Percentiles rank a stretch among this genome's conserved stretches.
phyloP scores from a whole-genome alignment of 2,888 invertebrate genomes.

The Hyppa rectilinea region DNA sequence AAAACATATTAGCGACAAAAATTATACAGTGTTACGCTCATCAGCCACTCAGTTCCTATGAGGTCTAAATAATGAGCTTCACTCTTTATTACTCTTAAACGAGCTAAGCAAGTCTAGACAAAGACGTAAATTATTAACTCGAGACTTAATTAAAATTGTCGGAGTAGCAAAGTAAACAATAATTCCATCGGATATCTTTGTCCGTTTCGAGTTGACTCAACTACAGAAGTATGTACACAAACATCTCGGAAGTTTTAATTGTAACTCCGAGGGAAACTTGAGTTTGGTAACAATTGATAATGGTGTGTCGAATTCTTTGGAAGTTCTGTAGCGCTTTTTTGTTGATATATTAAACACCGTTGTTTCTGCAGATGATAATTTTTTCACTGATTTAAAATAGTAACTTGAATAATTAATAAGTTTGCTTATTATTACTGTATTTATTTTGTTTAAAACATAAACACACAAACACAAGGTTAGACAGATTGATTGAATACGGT shows the following conservation, averaged over 20 bases:
- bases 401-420: neutral
- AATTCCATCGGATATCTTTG: slow-evolving; percentile 55
- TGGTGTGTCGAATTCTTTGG: slow-evolving; percentile 25
- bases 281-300: slow-evolving; percentile 67
- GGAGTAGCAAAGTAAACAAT: slow-evolving; percentile 54
- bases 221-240: slow-evolving; percentile 62
- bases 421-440: no score
- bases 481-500: no score
- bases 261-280: slow-evolving; percentile 67
- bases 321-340: neutral
- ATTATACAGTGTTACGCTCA: neutral
- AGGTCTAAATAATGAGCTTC: neutral
- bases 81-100: slow-evolving; percentile 10
- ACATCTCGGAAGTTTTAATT: slow-evolving; percentile 73
- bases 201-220: slow-evolving; percentile 62
- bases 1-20: neutral
- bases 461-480: no score
- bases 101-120: slow-evolving; percentile 29
- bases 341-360: neutral
- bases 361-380: neutral
- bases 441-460: no score
- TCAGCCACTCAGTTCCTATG: neutral
- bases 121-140: slow-evolving; percentile 40
- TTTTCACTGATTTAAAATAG: neutral
- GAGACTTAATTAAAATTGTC: slow-evolving; percentile 61